Percentiles rank a stretch among this genome's conserved stretches.
phyloP scores from a whole-genome alignment of 2,113 vertebrate genomes.

The Sceloporus tristichus region DNA sequence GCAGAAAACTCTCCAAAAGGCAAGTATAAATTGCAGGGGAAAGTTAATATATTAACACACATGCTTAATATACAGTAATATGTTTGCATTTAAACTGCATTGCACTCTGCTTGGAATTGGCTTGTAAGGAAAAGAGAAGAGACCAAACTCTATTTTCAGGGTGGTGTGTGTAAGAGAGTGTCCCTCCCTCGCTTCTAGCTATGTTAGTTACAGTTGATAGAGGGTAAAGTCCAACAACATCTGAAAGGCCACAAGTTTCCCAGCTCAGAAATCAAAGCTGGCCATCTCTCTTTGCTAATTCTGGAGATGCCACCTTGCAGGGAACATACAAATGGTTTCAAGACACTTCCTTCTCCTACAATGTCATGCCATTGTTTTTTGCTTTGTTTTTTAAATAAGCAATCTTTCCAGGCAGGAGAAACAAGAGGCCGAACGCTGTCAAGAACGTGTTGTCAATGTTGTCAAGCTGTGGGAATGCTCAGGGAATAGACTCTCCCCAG shows the following conservation, averaged over 20 bases:
- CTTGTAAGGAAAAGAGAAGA: too few species aligned
- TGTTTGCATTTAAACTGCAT: constrained; percentile 70
- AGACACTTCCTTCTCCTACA: neutral
- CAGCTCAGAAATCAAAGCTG: neutral
- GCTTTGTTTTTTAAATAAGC: neutral
- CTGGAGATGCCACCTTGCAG: neutral
- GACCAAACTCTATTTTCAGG: neutral
- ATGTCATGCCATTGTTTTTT: neutral
- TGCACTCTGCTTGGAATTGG: constrained; percentile 62
- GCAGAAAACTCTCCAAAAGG: too few species aligned
- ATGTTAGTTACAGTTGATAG: too few species aligned
- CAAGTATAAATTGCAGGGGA: too few species aligned
- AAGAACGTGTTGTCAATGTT: neutral
- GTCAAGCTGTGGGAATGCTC: neutral
- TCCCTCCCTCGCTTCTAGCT: neutral
- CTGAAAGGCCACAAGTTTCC: neutral
- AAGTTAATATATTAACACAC: constrained; percentile 77
- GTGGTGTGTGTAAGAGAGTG: neutral
- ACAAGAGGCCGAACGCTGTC: neutral
- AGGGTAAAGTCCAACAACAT: too few species aligned
- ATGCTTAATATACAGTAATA: constrained; percentile 79
- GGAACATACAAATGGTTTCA: neutral
- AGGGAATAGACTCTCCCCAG: neutral
- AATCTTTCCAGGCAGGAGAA: neutral
- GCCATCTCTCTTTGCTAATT: neutral